phyloP scores from a whole-genome alignment of 2,797 vertebrate genomes.

The Selene dorsalis region DNA sequence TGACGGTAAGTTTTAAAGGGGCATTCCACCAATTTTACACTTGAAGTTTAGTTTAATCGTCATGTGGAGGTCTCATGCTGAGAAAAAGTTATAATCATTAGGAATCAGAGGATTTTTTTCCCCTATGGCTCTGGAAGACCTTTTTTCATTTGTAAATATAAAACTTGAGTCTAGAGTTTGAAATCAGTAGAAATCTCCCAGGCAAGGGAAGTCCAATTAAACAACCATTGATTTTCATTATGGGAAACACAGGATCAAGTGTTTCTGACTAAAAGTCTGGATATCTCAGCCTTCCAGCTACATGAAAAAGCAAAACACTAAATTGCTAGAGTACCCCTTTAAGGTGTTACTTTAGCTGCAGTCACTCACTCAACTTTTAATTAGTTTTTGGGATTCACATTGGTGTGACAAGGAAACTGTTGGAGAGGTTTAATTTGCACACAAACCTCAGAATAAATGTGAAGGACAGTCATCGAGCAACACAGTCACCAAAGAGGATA shows the following conservation, averaged over 20 bases:
- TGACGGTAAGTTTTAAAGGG: conserved; percentile 8
- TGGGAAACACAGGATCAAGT: neutral
- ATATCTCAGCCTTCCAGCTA: neutral
- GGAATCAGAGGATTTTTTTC: neutral
- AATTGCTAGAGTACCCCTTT: conserved; percentile 4
- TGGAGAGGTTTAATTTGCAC: conserved; percentile 24
- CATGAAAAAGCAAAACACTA: neutral
- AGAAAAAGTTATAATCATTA: neutral
- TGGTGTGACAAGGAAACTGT: conserved; percentile 13
- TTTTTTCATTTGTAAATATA: neutral
- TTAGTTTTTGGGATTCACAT: conserved; percentile 17
- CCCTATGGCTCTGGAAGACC: neutral
- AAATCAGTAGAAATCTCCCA: neutral
- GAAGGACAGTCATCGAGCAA: conserved; percentile 30
- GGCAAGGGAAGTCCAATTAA: neutral
- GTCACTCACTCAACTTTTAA: neutral
- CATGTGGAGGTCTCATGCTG: neutral
- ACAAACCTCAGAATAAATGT: conserved; percentile 35
- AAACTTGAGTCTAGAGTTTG: neutral
- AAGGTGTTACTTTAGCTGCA: neutral
- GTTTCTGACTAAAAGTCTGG: neutral
- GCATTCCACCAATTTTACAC: neutral
- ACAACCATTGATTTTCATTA: neutral
- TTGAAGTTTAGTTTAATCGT: neutral
- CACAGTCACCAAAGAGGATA: conserved; percentile 4